Evolutionary conservation across 2,113 vertebrate species (phyloP).

Genomic region (Cephalopterus ornatus): DNA sequence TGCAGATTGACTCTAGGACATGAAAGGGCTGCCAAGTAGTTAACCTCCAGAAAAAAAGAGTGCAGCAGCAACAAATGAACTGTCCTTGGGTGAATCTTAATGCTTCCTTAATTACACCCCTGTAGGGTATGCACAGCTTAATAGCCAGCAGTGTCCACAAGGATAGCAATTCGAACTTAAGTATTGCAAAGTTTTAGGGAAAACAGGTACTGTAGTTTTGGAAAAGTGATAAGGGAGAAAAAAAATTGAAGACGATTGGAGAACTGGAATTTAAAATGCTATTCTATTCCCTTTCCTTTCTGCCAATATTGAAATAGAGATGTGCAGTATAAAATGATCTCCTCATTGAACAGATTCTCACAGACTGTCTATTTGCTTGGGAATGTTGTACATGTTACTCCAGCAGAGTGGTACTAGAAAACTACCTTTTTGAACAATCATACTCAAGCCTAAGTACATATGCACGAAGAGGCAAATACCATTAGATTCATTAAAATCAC

Average conservation of each 20-base stretch:
- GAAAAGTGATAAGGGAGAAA: neutral
- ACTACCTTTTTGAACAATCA: neutral
- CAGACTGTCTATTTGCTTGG: neutral
- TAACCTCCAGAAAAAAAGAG: conserved; percentile 45
- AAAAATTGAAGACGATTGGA: neutral
- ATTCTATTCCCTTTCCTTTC: neutral
- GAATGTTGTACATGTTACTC: neutral
- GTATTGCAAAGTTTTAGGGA: conserved; percentile 4
- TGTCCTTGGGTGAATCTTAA: conserved; percentile 45
- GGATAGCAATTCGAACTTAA: neutral
- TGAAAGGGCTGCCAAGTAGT: conserved; percentile 70
- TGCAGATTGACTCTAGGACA: conserved; percentile 57
- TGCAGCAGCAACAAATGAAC: neutral
- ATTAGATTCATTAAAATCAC: neutral
- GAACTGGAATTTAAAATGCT: neutral
- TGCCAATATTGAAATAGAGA: neutral
- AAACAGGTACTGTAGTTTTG: neutral
- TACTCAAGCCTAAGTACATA: neutral
- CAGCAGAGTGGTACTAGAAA: neutral
- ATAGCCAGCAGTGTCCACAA: neutral
- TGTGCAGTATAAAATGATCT: neutral
- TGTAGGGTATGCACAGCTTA: conserved; percentile 46
- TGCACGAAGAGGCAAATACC: neutral
- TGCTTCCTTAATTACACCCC: conserved; percentile 64
- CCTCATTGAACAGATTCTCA: neutral